These are phyloP conservation scores for Thermophis baileyi DNA, from an alignment of 2,113 vertebrate genomes.

Conservation along the genomic window DNA sequence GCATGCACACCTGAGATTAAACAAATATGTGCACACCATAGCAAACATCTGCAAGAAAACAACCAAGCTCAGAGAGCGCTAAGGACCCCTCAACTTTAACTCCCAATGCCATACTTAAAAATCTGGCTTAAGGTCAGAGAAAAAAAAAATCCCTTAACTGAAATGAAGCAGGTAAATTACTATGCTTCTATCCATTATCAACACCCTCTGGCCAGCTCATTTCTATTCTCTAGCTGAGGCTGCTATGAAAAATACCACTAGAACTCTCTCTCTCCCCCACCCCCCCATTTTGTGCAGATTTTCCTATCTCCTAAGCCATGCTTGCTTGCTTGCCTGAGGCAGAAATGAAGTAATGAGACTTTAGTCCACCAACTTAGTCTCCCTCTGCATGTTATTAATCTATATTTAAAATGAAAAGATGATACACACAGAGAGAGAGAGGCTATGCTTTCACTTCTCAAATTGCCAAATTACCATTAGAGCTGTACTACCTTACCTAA, in stretches of 20 bases:
- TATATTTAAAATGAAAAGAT: background rate
- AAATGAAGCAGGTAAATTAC: background rate
- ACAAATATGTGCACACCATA: background rate
- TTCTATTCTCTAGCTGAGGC: fast-evolving
- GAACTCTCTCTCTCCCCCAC: fast-evolving
- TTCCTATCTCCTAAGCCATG: background rate
- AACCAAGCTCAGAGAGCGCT: background rate
- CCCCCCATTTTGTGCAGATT: background rate
- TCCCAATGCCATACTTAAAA: fast-evolving
- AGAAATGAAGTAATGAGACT: fast-evolving
- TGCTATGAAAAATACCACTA: background rate
- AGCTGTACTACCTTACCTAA: background rate
- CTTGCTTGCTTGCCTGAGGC: background rate
- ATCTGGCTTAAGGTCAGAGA: background rate
- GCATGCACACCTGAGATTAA: background rate
- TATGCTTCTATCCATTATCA: background rate
- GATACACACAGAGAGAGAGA: background rate
- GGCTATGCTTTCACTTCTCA: background rate
- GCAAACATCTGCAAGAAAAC: background rate
- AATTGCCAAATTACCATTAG: background rate
- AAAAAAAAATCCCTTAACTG: background rate
- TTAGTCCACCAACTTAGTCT: background rate
- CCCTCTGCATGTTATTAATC: background rate
- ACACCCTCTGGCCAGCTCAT: background rate
- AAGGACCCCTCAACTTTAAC: background rate